These are phyloP conservation scores for Lutraria lutraria DNA, from an alignment of 2,888 invertebrate species.

Conservation along the genomic window DNA sequence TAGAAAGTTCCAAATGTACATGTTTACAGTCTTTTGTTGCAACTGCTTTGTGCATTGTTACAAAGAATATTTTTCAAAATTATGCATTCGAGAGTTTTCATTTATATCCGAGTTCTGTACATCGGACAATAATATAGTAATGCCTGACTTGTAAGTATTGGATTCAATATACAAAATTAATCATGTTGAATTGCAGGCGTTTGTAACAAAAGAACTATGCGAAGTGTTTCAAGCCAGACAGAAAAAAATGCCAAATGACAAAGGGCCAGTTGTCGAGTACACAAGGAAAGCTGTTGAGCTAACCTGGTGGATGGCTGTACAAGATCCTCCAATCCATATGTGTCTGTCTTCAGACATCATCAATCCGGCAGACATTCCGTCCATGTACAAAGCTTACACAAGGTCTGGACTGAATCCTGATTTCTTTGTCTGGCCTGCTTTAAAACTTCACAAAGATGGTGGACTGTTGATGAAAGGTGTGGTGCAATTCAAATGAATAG, in stretches of 20 bases:
- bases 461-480: constrained; percentile 51
- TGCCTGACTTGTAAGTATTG: too few species aligned
- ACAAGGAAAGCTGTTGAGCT: constrained; percentile 35
- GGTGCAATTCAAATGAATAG: constrained; percentile 42
- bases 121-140: too few species aligned
- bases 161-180: too few species aligned
- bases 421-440: constrained; percentile 41
- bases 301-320: constrained; percentile 57
- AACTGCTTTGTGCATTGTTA: too few species aligned
- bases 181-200: background rate
- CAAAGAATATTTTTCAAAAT: too few species aligned
- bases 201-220: background rate
- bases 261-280: background rate
- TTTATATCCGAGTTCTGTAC: too few species aligned
- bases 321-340: constrained; percentile 49
- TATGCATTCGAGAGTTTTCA: too few species aligned
- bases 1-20: too few species aligned
- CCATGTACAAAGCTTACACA: constrained; percentile 30
- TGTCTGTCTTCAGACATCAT: background rate
- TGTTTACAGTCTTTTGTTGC: too few species aligned
- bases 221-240: background rate
- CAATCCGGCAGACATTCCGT: background rate
- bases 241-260: background rate
- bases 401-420: constrained; percentile 13
- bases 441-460: constrained; percentile 50